A percentile compares a stretch with the other conserved stretches of the same genome.
phyloP scores from a whole-genome alignment of 2,888 invertebrate genomes.

The Lycophotia porphyrea region DNA sequence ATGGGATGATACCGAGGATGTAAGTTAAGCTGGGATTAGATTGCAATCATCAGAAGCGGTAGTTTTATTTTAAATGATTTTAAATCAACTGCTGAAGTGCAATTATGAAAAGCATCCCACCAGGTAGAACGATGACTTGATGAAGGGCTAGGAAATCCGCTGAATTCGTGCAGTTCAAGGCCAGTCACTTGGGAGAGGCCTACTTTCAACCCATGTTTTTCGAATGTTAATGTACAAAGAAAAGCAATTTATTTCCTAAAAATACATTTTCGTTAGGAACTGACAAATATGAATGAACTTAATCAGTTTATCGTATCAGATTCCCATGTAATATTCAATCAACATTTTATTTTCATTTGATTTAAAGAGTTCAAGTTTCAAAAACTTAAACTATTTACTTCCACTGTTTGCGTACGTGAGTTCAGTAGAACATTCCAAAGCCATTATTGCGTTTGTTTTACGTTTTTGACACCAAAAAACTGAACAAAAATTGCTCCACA shows the following conservation, averaged over 20 bases:
- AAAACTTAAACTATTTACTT: conserved; percentile 6
- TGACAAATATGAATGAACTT: neutral
- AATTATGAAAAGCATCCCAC: neutral
- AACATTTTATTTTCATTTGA: neutral
- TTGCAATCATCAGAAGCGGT: neutral
- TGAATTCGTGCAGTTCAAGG: too few species aligned
- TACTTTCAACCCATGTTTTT: neutral
- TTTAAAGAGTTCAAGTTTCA: neutral
- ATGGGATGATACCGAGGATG: neutral
- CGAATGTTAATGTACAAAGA: neutral
- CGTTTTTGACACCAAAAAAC: conserved; percentile 14
- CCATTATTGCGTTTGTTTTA: conserved; percentile 32
- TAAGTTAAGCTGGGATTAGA: neutral
- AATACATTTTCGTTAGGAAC: neutral
- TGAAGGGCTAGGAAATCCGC: neutral
- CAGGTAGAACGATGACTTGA: neutral
- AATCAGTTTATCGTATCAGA: neutral
- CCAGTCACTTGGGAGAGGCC: neutral
- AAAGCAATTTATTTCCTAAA: neutral
- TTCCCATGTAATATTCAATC: neutral
- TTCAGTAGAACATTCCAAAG: conserved; percentile 29
- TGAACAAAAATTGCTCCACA: conserved; percentile 14
- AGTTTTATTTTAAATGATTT: neutral
- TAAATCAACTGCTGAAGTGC: neutral
- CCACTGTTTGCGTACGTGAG: conserved; percentile 35